Conservation (phyloP, 2,113 vertebrate genomes). For the Rousettus leschenaultii region DNA sequence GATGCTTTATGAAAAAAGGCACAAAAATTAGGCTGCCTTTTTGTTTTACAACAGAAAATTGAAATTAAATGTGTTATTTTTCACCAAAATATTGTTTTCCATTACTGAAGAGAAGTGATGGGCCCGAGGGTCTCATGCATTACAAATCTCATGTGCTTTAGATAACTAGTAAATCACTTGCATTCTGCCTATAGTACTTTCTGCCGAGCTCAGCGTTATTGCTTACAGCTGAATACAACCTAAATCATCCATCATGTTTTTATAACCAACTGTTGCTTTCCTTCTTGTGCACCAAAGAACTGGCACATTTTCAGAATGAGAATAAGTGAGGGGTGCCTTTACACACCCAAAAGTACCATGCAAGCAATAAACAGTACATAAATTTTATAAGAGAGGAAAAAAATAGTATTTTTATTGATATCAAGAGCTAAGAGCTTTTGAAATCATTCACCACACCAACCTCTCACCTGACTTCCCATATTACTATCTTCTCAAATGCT, state of each 20-base stretch:
- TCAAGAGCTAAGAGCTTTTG: neutral
- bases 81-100: slow-evolving; percentile 84
- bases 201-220: slow-evolving; percentile 86
- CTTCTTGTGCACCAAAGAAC: slow-evolving; percentile 77
- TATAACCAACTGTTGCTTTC: slow-evolving; percentile 83
- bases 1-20: slow-evolving; percentile 23
- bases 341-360: neutral
- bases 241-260: slow-evolving; percentile 86
- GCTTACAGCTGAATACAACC: slow-evolving; percentile 84
- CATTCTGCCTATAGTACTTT: slow-evolving; percentile 83
- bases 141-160: slow-evolving; percentile 86
- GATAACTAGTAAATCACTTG: slow-evolving; percentile 88
- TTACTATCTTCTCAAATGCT: neutral
- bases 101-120: slow-evolving; percentile 82
- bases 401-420: slow-evolving; percentile 11
- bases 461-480: neutral
- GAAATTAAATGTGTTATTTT: slow-evolving; percentile 85
- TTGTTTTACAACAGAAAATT: slow-evolving; percentile 78
- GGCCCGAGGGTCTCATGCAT: slow-evolving; percentile 84
- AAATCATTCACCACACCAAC: neutral
- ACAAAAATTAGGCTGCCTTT: slow-evolving; percentile 68
- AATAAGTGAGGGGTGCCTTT: slow-evolving; percentile 64
- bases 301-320: slow-evolving; percentile 75
- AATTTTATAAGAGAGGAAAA: slow-evolving; percentile 29
- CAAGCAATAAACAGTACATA: neutral